Evolutionary conservation across 1,140 invertebrate species (phyloP).

Genomic region (Campodea augens): DNA sequence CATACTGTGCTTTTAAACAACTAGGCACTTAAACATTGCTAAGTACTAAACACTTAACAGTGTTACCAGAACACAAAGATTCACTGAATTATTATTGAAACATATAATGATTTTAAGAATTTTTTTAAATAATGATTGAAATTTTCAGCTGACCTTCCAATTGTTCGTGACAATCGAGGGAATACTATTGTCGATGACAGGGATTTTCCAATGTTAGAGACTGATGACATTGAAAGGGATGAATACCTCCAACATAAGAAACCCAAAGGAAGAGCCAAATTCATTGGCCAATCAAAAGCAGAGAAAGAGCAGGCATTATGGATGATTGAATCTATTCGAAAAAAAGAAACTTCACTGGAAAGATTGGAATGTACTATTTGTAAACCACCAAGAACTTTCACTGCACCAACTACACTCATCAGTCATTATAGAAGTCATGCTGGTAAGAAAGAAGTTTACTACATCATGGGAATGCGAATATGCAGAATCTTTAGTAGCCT

Average conservation of each 20-base stretch:
- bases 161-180: background rate
- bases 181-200: background rate
- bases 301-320: constrained; percentile 30
- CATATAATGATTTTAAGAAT: too few relatives aligned
- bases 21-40: too few relatives aligned
- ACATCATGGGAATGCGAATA: too few relatives aligned
- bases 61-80: too few relatives aligned
- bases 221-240: constrained; percentile 9
- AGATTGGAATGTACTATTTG: constrained; percentile 40
- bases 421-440: constrained; percentile 47
- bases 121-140: background rate
- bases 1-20: too few relatives aligned
- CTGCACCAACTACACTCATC: constrained; percentile 39
- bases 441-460: constrained; percentile 20
- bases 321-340: constrained; percentile 28
- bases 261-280: constrained; percentile 32
- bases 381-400: constrained; percentile 37
- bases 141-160: background rate
- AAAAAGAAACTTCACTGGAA: constrained; percentile 22
- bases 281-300: constrained; percentile 31
- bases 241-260: constrained; percentile 18
- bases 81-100: too few relatives aligned
- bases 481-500: background rate
- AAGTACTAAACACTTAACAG: too few relatives aligned
- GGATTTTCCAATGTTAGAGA: background rate